Percentiles rank a stretch among this genome's conserved stretches.
Conservation (phyloP, 1,140 invertebrate genomes). For the Cotesia chilonis region DNA sequence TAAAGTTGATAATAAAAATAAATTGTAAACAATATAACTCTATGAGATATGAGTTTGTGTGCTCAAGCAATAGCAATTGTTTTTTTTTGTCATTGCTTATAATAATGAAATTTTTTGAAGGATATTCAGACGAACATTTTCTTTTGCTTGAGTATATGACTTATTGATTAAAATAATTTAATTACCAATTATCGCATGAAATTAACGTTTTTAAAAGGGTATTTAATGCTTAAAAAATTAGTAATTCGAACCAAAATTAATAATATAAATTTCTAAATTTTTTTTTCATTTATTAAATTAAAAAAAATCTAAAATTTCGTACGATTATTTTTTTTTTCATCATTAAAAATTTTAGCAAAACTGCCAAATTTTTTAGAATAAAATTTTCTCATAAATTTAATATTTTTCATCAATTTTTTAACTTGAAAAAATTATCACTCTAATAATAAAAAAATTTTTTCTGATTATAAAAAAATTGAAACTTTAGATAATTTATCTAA, state of each 20-base stretch:
- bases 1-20: slow-evolving; percentile 39
- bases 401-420: too few species aligned
- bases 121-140: slow-evolving; percentile 28
- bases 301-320: too few species aligned
- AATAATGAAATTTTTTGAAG: slow-evolving; percentile 16
- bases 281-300: too few species aligned
- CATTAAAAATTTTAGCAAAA: too few species aligned
- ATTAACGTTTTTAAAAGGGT: slow-evolving; percentile 28
- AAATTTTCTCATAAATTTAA: too few species aligned
- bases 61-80: slow-evolving; percentile 48
- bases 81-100: slow-evolving; percentile 1
- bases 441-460: too few species aligned
- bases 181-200: slow-evolving; percentile 23
- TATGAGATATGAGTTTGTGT: slow-evolving; percentile 48
- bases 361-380: too few species aligned
- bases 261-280: too few species aligned
- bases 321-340: too few species aligned
- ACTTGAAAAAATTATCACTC: too few species aligned
- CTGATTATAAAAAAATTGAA: not conserved
- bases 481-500: too few species aligned
- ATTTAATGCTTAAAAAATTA: slow-evolving; percentile 25
- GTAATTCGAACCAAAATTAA: too few species aligned
- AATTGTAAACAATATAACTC: slow-evolving; percentile 43
- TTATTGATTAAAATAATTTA: slow-evolving; percentile 37
- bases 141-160: slow-evolving; percentile 53